phyloP scores from a whole-genome alignment of 92 coral and sea anemone species.

The Palythoa grandis region DNA sequence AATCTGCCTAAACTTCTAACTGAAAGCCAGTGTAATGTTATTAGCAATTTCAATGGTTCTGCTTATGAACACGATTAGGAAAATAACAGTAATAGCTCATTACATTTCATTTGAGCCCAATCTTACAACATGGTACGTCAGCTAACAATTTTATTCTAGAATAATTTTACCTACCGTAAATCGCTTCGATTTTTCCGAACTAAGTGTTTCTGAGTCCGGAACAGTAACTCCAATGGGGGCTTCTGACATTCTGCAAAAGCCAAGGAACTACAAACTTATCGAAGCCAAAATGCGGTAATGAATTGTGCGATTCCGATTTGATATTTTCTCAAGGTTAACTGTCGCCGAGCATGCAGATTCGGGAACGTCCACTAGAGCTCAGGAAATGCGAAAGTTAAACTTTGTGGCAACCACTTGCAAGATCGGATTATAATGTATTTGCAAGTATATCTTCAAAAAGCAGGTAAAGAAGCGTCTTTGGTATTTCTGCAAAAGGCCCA shows the following conservation, averaged over 20 bases:
- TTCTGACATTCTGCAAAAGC: slow-evolving; percentile 49
- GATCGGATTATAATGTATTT: background rate
- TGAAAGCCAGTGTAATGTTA: slow-evolving; percentile 17
- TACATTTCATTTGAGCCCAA: background rate
- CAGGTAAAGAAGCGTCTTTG: background rate
- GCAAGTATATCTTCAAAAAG: slow-evolving; percentile 1
- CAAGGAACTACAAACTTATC: slow-evolving; percentile 16
- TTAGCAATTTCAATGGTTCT: slow-evolving; percentile 17
- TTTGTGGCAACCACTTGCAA: background rate
- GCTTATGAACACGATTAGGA: slow-evolving; percentile 28
- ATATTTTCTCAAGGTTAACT: slow-evolving; percentile 1
- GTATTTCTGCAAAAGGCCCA: background rate
- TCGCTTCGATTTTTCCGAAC: slow-evolving; percentile 98
- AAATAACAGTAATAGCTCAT: slow-evolving; percentile 28
- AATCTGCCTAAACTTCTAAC: background rate
- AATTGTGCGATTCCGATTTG: background rate
- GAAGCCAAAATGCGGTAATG: slow-evolving; percentile 12
- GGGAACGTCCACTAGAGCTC: background rate
- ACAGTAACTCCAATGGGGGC: slow-evolving; percentile 87
- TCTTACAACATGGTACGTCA: background rate
- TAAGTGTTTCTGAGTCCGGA: slow-evolving; percentile 98
- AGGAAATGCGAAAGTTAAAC: background rate
- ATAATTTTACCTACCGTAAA: slow-evolving; percentile 86
- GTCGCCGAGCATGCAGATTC: slow-evolving; percentile 23
- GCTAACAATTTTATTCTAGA: background rate